phyloP scores from a whole-genome alignment of 1,140 invertebrate genomes.

The Bradysia coprophila region DNA sequence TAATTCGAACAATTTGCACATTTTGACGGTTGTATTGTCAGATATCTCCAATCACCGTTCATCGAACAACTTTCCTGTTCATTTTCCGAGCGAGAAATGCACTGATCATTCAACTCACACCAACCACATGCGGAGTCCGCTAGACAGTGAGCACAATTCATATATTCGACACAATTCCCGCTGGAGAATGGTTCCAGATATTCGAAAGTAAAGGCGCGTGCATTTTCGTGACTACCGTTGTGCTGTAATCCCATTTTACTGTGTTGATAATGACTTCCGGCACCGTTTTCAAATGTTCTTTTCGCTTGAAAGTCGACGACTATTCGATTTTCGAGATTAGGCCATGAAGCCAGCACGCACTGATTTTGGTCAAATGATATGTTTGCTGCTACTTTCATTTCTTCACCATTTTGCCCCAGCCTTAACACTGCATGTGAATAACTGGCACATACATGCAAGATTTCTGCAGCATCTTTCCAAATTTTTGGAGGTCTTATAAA shows the following conservation, averaged over 20 bases:
- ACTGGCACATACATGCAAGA: constrained; percentile 52
- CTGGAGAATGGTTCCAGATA: constrained; percentile 73
- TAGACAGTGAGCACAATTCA: constrained; percentile 73
- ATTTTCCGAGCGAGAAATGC: constrained; percentile 37
- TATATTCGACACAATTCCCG: constrained; percentile 57
- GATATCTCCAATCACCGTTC: constrained; percentile 47
- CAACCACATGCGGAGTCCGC: constrained; percentile 79
- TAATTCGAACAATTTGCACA: constrained; percentile 78
- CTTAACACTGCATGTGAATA: constrained; percentile 40
- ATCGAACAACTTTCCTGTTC: constrained; percentile 24
- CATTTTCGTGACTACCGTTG: constrained; percentile 44
- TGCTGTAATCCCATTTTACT: constrained; percentile 66
- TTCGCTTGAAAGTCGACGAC: constrained; percentile 54
- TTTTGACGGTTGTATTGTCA: constrained; percentile 57
- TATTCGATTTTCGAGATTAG: constrained; percentile 28
- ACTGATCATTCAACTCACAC: constrained; percentile 54
- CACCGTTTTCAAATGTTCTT: constrained; percentile 18
- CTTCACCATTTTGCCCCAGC: constrained; percentile 15
- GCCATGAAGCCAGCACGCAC: constrained; percentile 38
- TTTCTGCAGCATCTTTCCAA: constrained; percentile 46
- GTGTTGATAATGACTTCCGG: constrained; percentile 31
- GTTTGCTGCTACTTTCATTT: constrained; percentile 32
- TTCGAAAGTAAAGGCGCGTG: constrained; percentile 71
- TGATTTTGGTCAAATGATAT: constrained; percentile 43
- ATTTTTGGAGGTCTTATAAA: constrained; percentile 55